Evolutionary conservation across 2,113 vertebrate species (phyloP).

Genomic region (Cisticola juncidis): DNA sequence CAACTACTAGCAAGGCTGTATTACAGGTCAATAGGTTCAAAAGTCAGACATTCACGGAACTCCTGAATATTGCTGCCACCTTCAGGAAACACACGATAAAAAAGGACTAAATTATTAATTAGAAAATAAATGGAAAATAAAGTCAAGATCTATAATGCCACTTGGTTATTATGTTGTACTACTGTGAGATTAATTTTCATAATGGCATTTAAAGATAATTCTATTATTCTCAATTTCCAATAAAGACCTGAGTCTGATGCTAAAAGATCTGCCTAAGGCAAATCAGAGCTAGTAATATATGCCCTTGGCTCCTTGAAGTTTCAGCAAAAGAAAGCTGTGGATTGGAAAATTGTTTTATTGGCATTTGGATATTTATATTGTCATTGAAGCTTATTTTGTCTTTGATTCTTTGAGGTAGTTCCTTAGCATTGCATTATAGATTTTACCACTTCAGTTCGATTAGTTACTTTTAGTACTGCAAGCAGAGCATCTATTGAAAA

Average conservation of each 20-base stretch:
- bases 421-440: background rate
- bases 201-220: background rate
- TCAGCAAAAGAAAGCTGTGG: background rate
- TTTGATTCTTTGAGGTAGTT: background rate
- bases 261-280: background rate
- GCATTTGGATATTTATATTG: background rate
- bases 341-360: background rate
- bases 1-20: background rate
- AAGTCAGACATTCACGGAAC: background rate
- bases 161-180: background rate
- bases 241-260: background rate
- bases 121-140: background rate
- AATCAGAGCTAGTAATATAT: background rate
- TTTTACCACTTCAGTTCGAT: background rate
- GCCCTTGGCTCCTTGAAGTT: background rate
- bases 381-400: background rate
- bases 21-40: background rate
- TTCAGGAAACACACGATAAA: slow-evolving; percentile 44
- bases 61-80: slow-evolving; percentile 60
- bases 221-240: background rate
- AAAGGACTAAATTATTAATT: background rate
- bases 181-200: background rate
- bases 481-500: background rate
- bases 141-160: background rate
- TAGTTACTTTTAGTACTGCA: background rate